phyloP scores from a whole-genome alignment of 2,888 invertebrate species.

The Cepaea hortensis region DNA sequence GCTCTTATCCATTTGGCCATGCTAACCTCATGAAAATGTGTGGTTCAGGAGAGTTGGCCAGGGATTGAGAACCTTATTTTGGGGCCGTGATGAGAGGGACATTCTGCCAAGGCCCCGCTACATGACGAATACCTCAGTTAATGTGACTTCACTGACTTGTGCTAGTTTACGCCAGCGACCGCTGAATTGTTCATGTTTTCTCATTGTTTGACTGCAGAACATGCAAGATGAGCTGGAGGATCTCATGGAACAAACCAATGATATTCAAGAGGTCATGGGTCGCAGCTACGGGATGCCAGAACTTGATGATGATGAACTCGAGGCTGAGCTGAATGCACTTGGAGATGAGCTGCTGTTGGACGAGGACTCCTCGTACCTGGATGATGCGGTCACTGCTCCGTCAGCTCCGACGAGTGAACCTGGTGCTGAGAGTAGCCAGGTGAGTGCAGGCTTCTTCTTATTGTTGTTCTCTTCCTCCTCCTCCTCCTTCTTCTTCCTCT shows the following conservation, averaged over 20 bases:
- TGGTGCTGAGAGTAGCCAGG: constrained; percentile 85
- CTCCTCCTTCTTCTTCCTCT: neutral
- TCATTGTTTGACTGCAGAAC: constrained; percentile 81
- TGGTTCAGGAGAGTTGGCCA: no score
- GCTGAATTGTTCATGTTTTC: no score
- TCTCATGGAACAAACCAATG: constrained; percentile 39
- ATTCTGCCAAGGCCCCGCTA: no score
- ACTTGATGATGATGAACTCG: constrained; percentile 45
- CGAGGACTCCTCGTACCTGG: constrained; percentile 94
- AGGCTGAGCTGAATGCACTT: constrained; percentile 81
- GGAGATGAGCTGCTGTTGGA: constrained; percentile 97
- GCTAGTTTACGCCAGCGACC: no score
- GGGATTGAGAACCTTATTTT: no score
- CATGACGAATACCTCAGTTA: no score
- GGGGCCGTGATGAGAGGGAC: no score
- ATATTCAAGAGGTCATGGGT: constrained; percentile 78
- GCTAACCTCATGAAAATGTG: no score
- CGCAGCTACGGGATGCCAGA: constrained; percentile 44
- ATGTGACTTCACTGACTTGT: no score
- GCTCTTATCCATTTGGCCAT: no score
- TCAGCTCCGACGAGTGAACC: constrained; percentile 94
- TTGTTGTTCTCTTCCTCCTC: no score
- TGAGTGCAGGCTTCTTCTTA: constrained; percentile 42
- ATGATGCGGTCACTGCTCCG: constrained; percentile 95
- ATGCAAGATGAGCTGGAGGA: constrained; percentile 78